Evolutionary conservation across 2,888 invertebrate species (phyloP), one percentile per base, ranked within the genome.

Genomic region (Drosophila leonis): DNA sequence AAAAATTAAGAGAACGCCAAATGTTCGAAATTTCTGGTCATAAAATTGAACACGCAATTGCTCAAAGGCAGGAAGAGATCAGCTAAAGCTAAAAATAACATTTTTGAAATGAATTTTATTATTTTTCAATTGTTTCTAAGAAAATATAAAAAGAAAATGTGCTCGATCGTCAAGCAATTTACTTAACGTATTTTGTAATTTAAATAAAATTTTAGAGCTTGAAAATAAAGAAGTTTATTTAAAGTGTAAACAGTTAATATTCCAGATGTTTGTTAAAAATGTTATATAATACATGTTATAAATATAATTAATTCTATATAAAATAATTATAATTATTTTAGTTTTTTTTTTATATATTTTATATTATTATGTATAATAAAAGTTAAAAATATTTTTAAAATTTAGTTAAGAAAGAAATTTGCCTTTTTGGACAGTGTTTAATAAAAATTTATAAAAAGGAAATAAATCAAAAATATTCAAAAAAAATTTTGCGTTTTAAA

Each of bases 51-150:
- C 13, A n/a, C 7, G 24, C 12, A 35, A 49, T 37, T 18, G 33
- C 6, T 31, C 29, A 46, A 46, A 27, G n/a, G 27, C 24, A 56
- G 29, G 20, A 20, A 56, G 20, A 41, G 31, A 42, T 13, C 13
- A 48, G 35, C 59, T 48, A 13, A 44, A 24, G 15, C 10, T 49
- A 29, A 29, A 49, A 37, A 59, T 39, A 39, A 6, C 6, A 9
- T 35, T 52, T 2, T 35, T 15, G 2, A 60, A 31, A 31, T 41
- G n/a, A 51, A 51, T 60, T 51, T 51, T 51, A 60, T 52, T 37
- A 18, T 39, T 31, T 52, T 41, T 20, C 39, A 51, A 52, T 60
- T 31, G 39, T 31, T 51, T 51, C 48, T 18, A 3, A 18, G 37
- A 37, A 48, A 24, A 35, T 15, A 15, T 29, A 18, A 8, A n/a